Conservation (phyloP, 1,140 invertebrate genomes). For the Mercenaria mercenaria region DNA sequence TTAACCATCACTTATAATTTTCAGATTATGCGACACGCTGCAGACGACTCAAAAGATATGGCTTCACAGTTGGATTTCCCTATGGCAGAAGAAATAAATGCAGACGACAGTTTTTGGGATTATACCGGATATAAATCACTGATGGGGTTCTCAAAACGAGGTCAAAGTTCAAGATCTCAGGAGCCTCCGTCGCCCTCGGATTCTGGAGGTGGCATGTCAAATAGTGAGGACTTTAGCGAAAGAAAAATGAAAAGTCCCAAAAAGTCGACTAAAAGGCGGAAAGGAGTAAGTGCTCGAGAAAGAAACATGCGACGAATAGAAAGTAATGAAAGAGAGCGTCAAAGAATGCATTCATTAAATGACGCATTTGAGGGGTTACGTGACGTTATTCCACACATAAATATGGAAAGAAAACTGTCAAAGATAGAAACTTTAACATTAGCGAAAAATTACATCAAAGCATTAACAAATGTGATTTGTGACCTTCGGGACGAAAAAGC, state of each 20-base stretch:
- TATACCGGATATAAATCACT: constrained; percentile 63
- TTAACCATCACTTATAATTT: too few relatives aligned
- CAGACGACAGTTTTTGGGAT: constrained; percentile 70
- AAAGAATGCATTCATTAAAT: constrained; percentile 95
- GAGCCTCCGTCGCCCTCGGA: constrained; percentile 80
- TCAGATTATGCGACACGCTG: constrained; percentile 51
- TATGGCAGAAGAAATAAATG: constrained; percentile 64
- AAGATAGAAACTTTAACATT: constrained; percentile 95
- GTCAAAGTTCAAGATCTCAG: constrained; percentile 64
- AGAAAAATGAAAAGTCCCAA: constrained; percentile 78
- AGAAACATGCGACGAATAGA: constrained; percentile 93
- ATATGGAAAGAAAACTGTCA: constrained; percentile 93
- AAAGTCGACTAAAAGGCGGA: constrained; percentile 88
- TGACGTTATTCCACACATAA: constrained; percentile 95
- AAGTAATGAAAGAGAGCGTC: constrained; percentile 94
- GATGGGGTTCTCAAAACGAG: constrained; percentile 60
- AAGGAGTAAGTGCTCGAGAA: constrained; percentile 91
- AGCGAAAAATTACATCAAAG: constrained; percentile 96
- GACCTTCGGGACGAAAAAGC: constrained; percentile 90
- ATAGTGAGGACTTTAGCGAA: constrained; percentile 76
- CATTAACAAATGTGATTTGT: constrained; percentile 94
- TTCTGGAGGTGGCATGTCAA: constrained; percentile 77
- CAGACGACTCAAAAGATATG: constrained; percentile 27
- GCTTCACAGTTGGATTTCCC: constrained; percentile 61
- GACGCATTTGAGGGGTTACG: constrained; percentile 95